Evolutionary conservation across 2,888 invertebrate species (phyloP).

Genomic region (Thymelicus lineola): DNA sequence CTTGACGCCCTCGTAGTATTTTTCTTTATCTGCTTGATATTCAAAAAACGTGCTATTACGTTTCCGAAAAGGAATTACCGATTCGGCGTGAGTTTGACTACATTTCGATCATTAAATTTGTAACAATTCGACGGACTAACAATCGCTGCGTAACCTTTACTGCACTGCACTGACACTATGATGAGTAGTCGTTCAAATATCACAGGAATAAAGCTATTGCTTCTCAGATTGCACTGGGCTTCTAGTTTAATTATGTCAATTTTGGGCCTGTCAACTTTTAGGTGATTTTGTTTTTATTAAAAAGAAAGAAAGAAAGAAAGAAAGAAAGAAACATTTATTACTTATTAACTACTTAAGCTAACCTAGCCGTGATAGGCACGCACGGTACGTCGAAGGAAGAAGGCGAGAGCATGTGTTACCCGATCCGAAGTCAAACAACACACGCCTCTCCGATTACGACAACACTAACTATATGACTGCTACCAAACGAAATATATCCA

Average conservation of each 20-base stretch:
- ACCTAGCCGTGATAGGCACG: too few relatives aligned
- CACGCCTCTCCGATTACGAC: neutral
- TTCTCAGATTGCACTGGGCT: too few relatives aligned
- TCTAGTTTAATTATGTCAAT: too few relatives aligned
- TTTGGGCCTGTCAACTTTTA: too few relatives aligned
- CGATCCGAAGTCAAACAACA: neutral
- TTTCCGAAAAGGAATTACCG: slow-evolving; percentile 15
- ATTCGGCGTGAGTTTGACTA: slow-evolving; percentile 17
- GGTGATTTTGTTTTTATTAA: too few relatives aligned
- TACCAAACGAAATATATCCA: slow-evolving; percentile 1
- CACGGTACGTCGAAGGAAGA: too few relatives aligned
- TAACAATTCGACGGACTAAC: slow-evolving; percentile 2
- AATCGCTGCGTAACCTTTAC: neutral
- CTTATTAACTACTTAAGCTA: too few relatives aligned
- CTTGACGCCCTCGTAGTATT: slow-evolving; percentile 10
- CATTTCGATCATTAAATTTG: slow-evolving; percentile 16
- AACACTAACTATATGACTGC: neutral
- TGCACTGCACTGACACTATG: too few relatives aligned
- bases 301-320: too few relatives aligned
- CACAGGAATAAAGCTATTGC: too few relatives aligned
- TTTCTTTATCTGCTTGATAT: slow-evolving; percentile 22
- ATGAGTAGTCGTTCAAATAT: too few relatives aligned
- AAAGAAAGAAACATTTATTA: too few relatives aligned
- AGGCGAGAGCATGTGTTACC: neutral
- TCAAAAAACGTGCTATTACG: slow-evolving; percentile 31